phyloP scores from a whole-genome alignment of 2,113 vertebrate genomes.

The Hystrix cristata region DNA sequence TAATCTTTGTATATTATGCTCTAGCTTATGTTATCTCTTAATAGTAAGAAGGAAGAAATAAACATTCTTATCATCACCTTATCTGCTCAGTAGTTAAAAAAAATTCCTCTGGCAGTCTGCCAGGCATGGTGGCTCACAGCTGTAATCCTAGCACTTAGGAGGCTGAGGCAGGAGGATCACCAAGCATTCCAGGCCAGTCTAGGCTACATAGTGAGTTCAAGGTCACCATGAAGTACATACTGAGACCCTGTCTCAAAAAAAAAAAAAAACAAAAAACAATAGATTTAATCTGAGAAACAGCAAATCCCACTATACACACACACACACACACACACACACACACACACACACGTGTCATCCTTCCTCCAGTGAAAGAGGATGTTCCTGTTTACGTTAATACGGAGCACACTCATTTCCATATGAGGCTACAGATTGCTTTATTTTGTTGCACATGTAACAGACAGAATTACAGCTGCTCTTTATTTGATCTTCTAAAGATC shows the following conservation, averaged over 20 bases:
- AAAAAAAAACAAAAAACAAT: background rate
- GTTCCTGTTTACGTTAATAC: conserved; percentile 15
- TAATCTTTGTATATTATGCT: background rate
- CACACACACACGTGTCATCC: background rate
- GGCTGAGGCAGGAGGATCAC: background rate
- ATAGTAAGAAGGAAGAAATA: background rate
- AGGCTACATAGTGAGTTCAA: background rate
- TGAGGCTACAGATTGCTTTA: conserved; percentile 57
- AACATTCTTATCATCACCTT: background rate
- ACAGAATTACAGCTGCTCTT: conserved; percentile 84
- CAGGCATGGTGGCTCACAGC: background rate
- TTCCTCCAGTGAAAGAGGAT: conserved; percentile 16
- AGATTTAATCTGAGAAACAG: conserved; percentile 38
- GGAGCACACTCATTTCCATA: conserved; percentile 69
- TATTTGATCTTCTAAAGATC: conserved; percentile 87
- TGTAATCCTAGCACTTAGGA: background rate
- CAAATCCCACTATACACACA: background rate
- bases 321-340: background rate
- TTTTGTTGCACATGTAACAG: conserved; percentile 84
- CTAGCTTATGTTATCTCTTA: background rate
- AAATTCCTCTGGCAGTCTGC: background rate
- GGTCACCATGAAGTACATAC: background rate
- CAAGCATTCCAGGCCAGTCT: no score
- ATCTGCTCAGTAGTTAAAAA: conserved; percentile 17
- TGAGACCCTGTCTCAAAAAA: background rate